Base-by-base conservation (phyloP, 1,140 invertebrate species). In the Drosophila teissieri region DNA sequence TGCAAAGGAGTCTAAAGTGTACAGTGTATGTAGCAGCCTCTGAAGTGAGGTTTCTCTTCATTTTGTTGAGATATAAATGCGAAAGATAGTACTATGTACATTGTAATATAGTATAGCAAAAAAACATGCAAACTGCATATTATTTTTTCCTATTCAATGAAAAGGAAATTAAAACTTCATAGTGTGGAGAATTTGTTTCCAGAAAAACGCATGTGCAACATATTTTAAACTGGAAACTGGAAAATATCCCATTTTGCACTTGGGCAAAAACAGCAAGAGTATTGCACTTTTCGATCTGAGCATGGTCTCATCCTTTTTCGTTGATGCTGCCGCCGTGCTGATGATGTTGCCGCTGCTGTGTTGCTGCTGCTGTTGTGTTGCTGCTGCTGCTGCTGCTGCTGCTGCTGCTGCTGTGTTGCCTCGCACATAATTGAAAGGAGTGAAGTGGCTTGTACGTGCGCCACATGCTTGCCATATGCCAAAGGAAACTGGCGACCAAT, bases 341-440 rank as follows among this genome's bases (percentile, higher is more conserved):
- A 44, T 45, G 55, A 8, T 31, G 27, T 8, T 44, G 42, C 42
- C 15, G 42, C 7, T 44, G 42, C 8, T 61, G 57, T 52, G 36
- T 34, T 14, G 24, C 7, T 36, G 55, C 12, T 22, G 61, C n/a
- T 40, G 48, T 12, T 45, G 54, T 56, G 54, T 17, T 56, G 51
- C 17, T 55, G 52, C 15, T 14, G 36, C n/a, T 45, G 62, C 22
- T 61, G 62, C 42, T 65, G 31, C 22, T 56, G 51, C 17, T 55
- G 52, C 15, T 14, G 36, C 19, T 45, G 62, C 22, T 61, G 62
- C 44, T 65, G 31, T 75, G 81, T 34, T 84, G 65, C 56, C 58
- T 85, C 49, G 82, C 83, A 85, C 78, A 86, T 86, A 86, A 86
- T 86, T 86, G 83, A 86, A 86, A 86, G 82, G 82, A 86, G 82